A percentile compares a stretch with the other conserved stretches of the same genome.
Evolutionary conservation across 1,140 invertebrate genomes (phyloP).

Genomic region (Maniola jurtina): DNA sequence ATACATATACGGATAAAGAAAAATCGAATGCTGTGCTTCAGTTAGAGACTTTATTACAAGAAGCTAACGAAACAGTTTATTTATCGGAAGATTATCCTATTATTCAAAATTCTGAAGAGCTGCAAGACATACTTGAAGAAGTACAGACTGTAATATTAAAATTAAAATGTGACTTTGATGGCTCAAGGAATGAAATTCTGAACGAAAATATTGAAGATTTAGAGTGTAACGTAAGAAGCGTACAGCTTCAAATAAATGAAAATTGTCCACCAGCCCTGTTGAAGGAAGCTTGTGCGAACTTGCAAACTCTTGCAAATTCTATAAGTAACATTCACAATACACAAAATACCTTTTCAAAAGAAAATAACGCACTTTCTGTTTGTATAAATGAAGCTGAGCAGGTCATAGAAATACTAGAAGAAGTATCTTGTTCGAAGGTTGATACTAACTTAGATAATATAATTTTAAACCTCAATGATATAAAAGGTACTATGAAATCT

Average conservation of each 20-base stretch:
- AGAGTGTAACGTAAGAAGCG: conserved; percentile 74
- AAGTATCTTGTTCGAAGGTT: conserved; percentile 37
- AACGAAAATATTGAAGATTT: conserved; percentile 73
- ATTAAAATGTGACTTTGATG: conserved; percentile 59
- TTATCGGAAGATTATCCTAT: conserved; percentile 27
- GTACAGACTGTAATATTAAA: conserved; percentile 68
- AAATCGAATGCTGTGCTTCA: conserved; percentile 9
- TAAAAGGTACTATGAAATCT: conserved; percentile 54
- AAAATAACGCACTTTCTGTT: conserved; percentile 41
- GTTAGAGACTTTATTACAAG: conserved; percentile 48
- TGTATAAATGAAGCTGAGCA: conserved; percentile 54
- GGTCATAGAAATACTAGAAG: conserved; percentile 55
- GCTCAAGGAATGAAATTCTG: conserved; percentile 52
- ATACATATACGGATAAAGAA: conserved; percentile 5
- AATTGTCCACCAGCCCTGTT: conserved; percentile 57
- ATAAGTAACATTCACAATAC: conserved; percentile 44
- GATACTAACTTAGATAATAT: conserved; percentile 40
- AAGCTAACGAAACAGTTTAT: conserved; percentile 51
- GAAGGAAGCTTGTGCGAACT: conserved; percentile 60
- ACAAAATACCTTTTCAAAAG: conserved; percentile 26
- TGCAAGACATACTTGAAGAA: conserved; percentile 63
- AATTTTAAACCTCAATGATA: conserved; percentile 41
- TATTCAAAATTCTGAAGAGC: conserved; percentile 39
- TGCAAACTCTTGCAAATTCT: conserved; percentile 53
- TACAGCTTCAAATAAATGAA: conserved; percentile 68